These are phyloP conservation scores for Xiphophorus maculatus DNA, from an alignment of 2,113 vertebrate genomes.

Conservation along the genomic window DNA sequence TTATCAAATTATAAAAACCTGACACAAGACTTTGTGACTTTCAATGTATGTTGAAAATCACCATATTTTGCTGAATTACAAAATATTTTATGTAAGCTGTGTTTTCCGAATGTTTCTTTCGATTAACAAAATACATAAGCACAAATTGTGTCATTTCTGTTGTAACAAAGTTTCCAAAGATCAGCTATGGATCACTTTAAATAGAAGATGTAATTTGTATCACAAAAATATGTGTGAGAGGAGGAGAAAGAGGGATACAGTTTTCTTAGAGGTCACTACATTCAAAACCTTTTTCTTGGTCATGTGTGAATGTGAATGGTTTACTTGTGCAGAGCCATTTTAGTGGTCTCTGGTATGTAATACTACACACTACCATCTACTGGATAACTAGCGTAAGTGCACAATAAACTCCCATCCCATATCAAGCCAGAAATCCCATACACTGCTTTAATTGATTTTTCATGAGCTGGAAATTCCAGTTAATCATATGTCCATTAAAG, in stretches of 20 bases:
- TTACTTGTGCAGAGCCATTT: not conserved
- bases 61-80: not conserved
- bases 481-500: not conserved
- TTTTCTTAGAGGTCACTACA: not conserved
- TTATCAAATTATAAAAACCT: too few relatives aligned
- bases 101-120: not conserved
- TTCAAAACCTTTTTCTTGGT: not conserved
- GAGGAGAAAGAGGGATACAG: too few relatives aligned
- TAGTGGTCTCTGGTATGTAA: not conserved
- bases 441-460: not conserved
- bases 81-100: not conserved
- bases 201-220: not conserved
- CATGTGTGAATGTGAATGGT: not conserved
- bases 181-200: not conserved
- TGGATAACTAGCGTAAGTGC: not conserved
- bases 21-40: too few relatives aligned
- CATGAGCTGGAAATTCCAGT: not conserved
- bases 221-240: not conserved
- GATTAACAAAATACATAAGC: not conserved
- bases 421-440: too few relatives aligned
- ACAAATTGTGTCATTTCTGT: not conserved
- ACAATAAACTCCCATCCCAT: not conserved
- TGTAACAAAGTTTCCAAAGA: not conserved
- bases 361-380: not conserved
- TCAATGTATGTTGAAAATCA: not conserved